phyloP scores from a whole-genome alignment of 2,888 invertebrate species.

The Unio delphinus region DNA sequence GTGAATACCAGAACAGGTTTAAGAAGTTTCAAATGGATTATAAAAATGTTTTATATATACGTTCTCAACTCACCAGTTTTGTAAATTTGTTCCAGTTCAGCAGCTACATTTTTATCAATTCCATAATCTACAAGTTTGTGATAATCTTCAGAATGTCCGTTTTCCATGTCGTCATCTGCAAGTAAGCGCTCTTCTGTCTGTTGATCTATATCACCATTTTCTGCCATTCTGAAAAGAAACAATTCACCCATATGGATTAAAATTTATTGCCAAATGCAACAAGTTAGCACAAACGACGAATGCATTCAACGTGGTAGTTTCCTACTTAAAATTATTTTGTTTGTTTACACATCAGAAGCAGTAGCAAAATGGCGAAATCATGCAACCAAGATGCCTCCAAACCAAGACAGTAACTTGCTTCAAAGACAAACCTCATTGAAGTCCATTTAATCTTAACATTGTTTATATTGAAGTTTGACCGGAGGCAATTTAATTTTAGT shows the following conservation, averaged over 20 bases:
- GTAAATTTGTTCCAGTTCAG: conserved; percentile 97
- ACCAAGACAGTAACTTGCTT: too few relatives aligned
- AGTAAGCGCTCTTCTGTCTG: conserved; percentile 38
- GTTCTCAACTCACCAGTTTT: conserved; percentile 80
- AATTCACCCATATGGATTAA: neutral
- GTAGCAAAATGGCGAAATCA: too few relatives aligned
- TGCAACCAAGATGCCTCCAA: too few relatives aligned
- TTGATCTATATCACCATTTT: conserved; percentile 47
- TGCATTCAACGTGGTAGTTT: too few relatives aligned
- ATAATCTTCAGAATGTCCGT: conserved; percentile 83
- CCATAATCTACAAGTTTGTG: conserved; percentile 96
- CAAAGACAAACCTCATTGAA: too few relatives aligned
- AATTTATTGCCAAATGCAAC: neutral
- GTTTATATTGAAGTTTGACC: too few relatives aligned
- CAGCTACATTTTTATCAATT: conserved; percentile 93
- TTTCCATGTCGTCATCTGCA: conserved; percentile 30
- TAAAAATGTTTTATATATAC: neutral
- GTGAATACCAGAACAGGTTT: too few relatives aligned
- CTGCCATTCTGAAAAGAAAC: conserved; percentile 31
- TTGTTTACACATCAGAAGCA: too few relatives aligned
- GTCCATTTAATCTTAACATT: too few relatives aligned
- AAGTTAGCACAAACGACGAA: neutral
- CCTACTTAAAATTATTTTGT: too few relatives aligned
- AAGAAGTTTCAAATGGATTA: neutral
- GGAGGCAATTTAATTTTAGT: too few relatives aligned